A percentile compares a stretch with the other conserved stretches of the same genome.
Evolutionary conservation across 2,888 invertebrate genomes (phyloP).

Genomic region (Drosophila glabriapex): DNA sequence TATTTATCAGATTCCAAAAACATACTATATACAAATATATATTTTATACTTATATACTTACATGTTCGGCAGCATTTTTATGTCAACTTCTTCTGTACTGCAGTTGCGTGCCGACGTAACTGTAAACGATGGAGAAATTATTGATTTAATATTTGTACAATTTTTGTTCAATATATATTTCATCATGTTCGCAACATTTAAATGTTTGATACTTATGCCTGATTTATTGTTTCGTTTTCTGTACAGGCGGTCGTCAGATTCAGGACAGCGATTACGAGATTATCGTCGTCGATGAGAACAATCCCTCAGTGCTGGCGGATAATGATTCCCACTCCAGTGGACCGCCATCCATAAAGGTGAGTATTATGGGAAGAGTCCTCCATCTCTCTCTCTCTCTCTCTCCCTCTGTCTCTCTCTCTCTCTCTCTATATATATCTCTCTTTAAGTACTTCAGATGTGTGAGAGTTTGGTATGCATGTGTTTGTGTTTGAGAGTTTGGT

Average conservation of each 20-base stretch:
- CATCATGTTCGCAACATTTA: background rate
- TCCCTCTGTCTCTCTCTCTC: background rate
- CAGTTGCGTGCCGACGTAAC: conserved; percentile 7
- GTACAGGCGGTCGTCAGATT: conserved; percentile 85
- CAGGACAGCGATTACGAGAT: conserved; percentile 95
- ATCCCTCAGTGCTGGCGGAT: conserved; percentile 92
- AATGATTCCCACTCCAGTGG: conserved; percentile 91
- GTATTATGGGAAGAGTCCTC: conserved; percentile 33
- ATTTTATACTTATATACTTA: conserved; percentile 9
- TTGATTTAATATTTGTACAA: background rate
- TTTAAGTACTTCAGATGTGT: background rate
- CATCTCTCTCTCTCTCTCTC: background rate
- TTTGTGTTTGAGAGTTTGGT: background rate
- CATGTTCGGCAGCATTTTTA: conserved; percentile 12
- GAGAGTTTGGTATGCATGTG: background rate
- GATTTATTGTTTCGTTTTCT: conserved; percentile 4
- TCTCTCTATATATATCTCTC: background rate
- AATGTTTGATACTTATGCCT: background rate
- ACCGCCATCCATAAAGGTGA: conserved; percentile 94
- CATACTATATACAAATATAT: conserved; percentile 5
- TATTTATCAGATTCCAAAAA: conserved; percentile 3
- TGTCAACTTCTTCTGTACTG: conserved; percentile 10
- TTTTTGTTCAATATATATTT: conserved; percentile 6
- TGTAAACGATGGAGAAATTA: background rate
- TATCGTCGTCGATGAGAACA: conserved; percentile 95